Percentiles rank a stretch among this genome's conserved stretches.
Conservation (phyloP, 2,113 vertebrate genomes). For the Motacilla alba region DNA sequence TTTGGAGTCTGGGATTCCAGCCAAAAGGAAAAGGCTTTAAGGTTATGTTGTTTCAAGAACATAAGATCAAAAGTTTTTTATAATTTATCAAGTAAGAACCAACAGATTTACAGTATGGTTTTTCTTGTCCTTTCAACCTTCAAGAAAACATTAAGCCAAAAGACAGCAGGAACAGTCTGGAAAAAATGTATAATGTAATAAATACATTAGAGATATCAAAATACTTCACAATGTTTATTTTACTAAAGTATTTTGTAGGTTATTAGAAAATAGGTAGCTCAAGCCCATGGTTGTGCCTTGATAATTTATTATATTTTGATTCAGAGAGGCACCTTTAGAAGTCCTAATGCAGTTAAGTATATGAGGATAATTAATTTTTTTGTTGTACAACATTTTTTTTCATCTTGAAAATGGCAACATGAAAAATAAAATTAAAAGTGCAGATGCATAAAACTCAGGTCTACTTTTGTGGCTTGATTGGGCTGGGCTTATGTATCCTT, state of each 20-base stretch:
- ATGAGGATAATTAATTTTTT: neutral
- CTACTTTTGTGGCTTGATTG: neutral
- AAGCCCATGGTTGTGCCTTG: neutral
- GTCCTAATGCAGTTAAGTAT: neutral
- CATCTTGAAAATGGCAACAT: neutral
- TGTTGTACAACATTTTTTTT: neutral
- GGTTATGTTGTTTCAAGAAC: conserved; percentile 55
- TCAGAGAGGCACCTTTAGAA: neutral
- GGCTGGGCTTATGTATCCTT: neutral
- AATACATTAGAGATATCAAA: neutral
- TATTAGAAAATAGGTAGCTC: neutral
- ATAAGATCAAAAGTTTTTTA: conserved; percentile 58
- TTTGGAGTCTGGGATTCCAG: conserved; percentile 64
- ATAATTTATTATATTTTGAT: neutral
- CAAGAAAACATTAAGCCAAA: neutral
- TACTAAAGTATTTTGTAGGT: neutral
- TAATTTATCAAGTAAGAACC: conserved; percentile 54
- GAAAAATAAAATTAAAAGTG: neutral
- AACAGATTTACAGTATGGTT: conserved; percentile 58
- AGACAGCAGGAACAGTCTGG: neutral
- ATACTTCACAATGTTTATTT: neutral
- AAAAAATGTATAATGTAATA: neutral
- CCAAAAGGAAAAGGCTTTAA: conserved; percentile 72
- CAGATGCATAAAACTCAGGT: neutral
- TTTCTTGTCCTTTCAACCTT: conserved; percentile 28